These are phyloP conservation scores for Caerostris darwini DNA, from an alignment of 1,140 invertebrate genomes.

Conservation along the genomic window DNA sequence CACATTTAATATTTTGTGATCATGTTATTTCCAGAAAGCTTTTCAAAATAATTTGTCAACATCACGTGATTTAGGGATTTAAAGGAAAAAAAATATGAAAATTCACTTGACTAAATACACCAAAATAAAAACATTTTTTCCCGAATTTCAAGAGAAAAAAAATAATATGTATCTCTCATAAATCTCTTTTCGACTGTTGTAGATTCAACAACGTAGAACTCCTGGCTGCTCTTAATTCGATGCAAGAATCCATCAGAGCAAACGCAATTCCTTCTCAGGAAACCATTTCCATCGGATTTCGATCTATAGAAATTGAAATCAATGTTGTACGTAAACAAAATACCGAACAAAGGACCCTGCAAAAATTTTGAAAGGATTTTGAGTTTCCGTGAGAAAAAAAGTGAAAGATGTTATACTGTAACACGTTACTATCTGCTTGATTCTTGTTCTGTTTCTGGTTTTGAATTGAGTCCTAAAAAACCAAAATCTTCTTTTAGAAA, in stretches of 20 bases:
- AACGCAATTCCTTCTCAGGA: background rate
- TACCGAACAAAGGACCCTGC: background rate
- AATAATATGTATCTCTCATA: background rate
- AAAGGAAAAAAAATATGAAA: too few relatives aligned
- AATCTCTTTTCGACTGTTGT: background rate
- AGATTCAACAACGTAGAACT: background rate
- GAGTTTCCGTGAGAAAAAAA: background rate
- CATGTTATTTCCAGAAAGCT: too few relatives aligned
- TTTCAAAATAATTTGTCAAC: too few relatives aligned
- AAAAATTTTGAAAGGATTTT: background rate
- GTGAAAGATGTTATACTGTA: background rate
- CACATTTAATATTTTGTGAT: too few relatives aligned
- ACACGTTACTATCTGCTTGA: background rate
- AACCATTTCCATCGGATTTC: background rate
- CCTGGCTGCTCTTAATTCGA: background rate
- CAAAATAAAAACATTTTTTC: background rate
- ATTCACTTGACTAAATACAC: too few relatives aligned
- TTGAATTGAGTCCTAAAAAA: too few relatives aligned
- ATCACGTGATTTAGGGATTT: too few relatives aligned
- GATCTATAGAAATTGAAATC: constrained; percentile 4
- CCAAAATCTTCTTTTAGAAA: too few relatives aligned
- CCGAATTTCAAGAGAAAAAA: background rate
- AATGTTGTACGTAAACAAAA: background rate
- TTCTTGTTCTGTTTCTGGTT: too few relatives aligned
- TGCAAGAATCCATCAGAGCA: background rate